Evolutionary conservation across 2,888 invertebrate species (phyloP).

Genomic region (Cheilosia vernalis): DNA sequence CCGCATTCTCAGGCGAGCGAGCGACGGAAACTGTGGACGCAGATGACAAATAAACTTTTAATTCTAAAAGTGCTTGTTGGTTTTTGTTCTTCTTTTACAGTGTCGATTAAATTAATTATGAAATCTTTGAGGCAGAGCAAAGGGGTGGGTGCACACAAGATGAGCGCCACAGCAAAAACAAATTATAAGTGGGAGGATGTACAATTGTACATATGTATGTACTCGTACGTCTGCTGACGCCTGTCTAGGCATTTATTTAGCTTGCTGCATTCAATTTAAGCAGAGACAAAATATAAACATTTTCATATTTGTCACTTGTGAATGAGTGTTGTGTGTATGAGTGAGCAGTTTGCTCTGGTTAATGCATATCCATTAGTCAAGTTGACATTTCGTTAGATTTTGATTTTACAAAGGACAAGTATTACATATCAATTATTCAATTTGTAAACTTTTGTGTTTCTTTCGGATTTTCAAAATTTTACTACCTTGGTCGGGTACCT

Average conservation of each 20-base stretch:
- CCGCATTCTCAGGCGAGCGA: slow-evolving; percentile 42
- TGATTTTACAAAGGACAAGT: neutral
- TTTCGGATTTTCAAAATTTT: too few species aligned
- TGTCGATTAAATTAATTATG: slow-evolving; percentile 66
- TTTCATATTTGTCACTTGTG: slow-evolving; percentile 43
- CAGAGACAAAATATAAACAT: slow-evolving; percentile 27
- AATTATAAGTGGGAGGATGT: slow-evolving; percentile 42
- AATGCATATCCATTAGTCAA: slow-evolving; percentile 44
- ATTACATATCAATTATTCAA: neutral
- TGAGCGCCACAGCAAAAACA: slow-evolving; percentile 7
- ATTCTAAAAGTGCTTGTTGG: slow-evolving; percentile 35
- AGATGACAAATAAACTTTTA: slow-evolving; percentile 63
- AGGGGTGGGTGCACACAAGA: slow-evolving; percentile 5
- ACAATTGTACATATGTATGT: slow-evolving; percentile 12
- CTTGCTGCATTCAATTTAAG: slow-evolving; percentile 35
- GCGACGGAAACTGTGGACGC: slow-evolving; percentile 16
- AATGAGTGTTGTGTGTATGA: slow-evolving; percentile 26
- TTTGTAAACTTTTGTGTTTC: too few species aligned
- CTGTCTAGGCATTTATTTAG: slow-evolving; percentile 32
- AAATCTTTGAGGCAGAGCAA: slow-evolving; percentile 36
- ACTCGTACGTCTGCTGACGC: slow-evolving; percentile 25
- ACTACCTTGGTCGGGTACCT: too few species aligned
- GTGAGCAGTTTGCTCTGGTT: slow-evolving; percentile 17
- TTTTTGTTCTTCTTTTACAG: slow-evolving; percentile 28
- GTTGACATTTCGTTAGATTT: slow-evolving; percentile 29